Evolutionary conservation across 1,140 invertebrate species (phyloP).

Genomic region (Anastrepha obliqua): DNA sequence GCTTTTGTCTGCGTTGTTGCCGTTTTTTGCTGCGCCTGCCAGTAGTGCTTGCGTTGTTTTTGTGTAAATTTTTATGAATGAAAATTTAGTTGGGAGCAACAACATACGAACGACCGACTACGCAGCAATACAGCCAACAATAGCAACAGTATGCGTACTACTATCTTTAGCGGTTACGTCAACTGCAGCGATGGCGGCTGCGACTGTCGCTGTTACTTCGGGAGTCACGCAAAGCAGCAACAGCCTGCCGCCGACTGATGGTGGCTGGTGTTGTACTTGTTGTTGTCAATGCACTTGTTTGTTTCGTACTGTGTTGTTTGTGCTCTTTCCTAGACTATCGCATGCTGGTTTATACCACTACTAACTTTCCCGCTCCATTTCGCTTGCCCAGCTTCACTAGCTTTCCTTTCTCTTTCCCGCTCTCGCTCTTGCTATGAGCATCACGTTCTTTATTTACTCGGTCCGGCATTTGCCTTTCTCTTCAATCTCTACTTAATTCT

Average conservation of each 20-base stretch:
- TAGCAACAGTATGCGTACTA: not conserved
- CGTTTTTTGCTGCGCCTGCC: not conserved
- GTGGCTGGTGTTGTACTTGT: not conserved
- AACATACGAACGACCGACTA: not conserved
- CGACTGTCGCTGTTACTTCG: not conserved
- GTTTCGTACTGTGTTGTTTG: not conserved
- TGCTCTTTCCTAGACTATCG: not conserved
- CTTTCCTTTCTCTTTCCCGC: not conserved
- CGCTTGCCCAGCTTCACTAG: too few species aligned
- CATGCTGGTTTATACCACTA: too few species aligned
- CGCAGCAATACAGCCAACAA: not conserved
- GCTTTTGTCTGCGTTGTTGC: not conserved
- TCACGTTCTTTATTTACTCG: not conserved
- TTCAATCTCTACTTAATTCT: not conserved
- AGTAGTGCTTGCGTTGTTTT: not conserved
- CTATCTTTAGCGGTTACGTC: not conserved
- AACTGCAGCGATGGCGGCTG: not conserved
- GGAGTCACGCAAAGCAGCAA: constrained; percentile 4
- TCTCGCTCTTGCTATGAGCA: not conserved
- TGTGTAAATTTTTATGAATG: constrained; percentile 51
- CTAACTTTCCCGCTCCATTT: too few species aligned
- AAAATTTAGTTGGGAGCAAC: not conserved
- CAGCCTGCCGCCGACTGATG: not conserved
- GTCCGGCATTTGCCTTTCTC: not conserved
- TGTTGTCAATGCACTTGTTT: not conserved